phyloP scores from a whole-genome alignment of 2,888 invertebrate genomes.

The Cephonodes hylas region DNA sequence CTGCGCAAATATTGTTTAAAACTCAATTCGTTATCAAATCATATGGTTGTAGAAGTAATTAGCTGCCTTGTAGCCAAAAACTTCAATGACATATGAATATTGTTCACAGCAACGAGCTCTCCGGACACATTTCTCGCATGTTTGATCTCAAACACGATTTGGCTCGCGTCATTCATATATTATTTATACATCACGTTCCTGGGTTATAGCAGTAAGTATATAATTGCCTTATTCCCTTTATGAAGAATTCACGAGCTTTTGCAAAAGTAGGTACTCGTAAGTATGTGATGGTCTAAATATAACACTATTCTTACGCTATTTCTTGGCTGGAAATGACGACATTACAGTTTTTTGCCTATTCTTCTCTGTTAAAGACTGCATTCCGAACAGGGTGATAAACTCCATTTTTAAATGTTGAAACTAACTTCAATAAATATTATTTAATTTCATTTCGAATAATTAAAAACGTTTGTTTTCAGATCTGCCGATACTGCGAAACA shows the following conservation, averaged over 20 bases:
- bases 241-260: no score
- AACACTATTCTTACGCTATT: no score
- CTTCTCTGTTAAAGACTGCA: no score
- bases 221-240: background rate
- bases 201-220: constrained; percentile 93
- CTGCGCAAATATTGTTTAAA: no score
- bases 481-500: constrained; percentile 92
- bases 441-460: background rate
- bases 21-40: background rate
- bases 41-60: background rate
- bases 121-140: constrained; percentile 89
- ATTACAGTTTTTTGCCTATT: no score
- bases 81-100: background rate
- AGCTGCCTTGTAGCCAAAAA: background rate
- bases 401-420: no score
- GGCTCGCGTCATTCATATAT: constrained; percentile 94
- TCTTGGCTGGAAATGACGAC: no score
- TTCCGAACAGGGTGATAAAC: no score
- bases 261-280: no score
- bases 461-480: constrained; percentile 77
- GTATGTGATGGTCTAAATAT: no score
- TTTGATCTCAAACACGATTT: constrained; percentile 94
- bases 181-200: constrained; percentile 98
- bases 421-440: background rate
- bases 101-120: constrained; percentile 86